Evolutionary conservation across 2,797 vertebrate genomes (phyloP), one percentile per base, ranked within the genome.

Genomic region (Neoniphon sammara): DNA sequence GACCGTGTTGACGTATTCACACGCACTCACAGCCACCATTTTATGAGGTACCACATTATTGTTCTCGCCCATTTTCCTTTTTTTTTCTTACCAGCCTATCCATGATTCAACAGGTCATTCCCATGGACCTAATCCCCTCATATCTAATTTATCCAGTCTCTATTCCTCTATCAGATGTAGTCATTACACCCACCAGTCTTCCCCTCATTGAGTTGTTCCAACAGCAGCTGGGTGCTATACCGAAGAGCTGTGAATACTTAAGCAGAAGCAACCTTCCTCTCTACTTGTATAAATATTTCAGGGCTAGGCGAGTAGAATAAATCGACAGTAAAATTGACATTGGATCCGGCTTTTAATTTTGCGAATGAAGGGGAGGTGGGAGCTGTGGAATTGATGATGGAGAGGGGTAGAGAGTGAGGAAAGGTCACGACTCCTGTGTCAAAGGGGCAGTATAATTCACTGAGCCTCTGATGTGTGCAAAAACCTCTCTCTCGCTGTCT

Each of bases 241-340:
- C 85, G 85, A 80, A 78, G 86, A 64, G 77, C 79, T 73, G 78
- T 87, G 73, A 89, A 92, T 90, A 85, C 75, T 81, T 83, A 85
- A 92, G 84, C 75, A 86, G 85, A 88, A 63, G 84, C 88, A 86
- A 81, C 87, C 85, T 76, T 78, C 90, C 86, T 90, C 85, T 85
- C 89, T 74, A 78, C 82, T 77, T 65, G 76, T 89, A 92, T 94
- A 86, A 92, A 94, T 95, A 94, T 93, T 94, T 93, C 85, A 94
- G 85, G 84, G 75, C 82, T 79, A 84, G 91, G 87, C 78, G 78
- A 82, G 86, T 86, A 77, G 91, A 93, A 91, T 93, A 93, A 92
- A 95, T 94, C 90, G 92, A 91, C 90, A 85, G 89, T 88, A 86
- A 93, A 92, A 93, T 92, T 91, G 92, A 93, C 92, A 92, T 89